Evolutionary conservation across 2,113 vertebrate species (phyloP).

Genomic region (Serilophus lunatus): DNA sequence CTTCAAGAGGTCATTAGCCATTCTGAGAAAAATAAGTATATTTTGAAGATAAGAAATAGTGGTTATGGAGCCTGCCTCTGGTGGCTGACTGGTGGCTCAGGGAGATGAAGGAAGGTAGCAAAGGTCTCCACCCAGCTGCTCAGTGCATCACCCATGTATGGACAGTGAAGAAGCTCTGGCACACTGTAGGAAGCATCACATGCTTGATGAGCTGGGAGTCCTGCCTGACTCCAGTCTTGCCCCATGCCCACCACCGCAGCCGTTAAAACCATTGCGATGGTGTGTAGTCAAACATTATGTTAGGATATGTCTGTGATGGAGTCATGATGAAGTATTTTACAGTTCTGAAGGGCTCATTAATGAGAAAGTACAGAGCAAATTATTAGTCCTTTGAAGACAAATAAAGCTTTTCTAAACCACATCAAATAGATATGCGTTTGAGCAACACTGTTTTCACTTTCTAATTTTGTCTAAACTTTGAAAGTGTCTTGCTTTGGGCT

Average conservation of each 20-base stretch:
- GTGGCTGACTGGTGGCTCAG: fast-evolving
- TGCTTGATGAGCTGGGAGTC: background rate
- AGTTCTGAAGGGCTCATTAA: background rate
- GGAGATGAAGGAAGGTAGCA: fast-evolving
- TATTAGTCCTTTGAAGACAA: background rate
- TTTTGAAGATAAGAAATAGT: background rate
- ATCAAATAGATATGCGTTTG: background rate
- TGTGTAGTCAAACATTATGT: fast-evolving
- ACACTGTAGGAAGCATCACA: background rate
- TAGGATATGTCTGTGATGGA: background rate
- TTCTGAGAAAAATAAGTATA: background rate
- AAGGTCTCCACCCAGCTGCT: background rate
- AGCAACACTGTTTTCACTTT: background rate
- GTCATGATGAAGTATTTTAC: background rate
- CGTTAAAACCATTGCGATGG: background rate
- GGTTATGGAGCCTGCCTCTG: background rate
- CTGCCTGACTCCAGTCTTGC: background rate
- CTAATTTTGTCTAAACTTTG: background rate
- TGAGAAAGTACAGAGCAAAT: background rate
- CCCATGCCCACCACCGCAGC: fast-evolving
- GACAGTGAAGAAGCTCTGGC: background rate
- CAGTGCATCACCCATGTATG: fast-evolving
- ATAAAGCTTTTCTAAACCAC: background rate
- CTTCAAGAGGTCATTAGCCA: background rate
- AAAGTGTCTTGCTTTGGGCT: background rate